Base-by-base conservation (phyloP, 2,113 vertebrate genomes). In the Rhinichthys klamathensis region DNA sequence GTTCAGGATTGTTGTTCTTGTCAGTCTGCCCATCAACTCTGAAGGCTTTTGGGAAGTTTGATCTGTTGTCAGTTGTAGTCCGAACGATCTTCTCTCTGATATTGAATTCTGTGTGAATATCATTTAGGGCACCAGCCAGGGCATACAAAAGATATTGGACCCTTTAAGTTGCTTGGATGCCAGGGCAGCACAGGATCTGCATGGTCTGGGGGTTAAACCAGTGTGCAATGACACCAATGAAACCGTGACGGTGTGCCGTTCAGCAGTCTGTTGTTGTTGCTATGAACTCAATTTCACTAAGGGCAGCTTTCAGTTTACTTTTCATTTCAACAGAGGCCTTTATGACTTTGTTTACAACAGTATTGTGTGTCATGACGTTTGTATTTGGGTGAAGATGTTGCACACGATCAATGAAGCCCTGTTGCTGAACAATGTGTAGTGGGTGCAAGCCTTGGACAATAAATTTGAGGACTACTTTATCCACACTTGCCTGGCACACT, bases 241-340 rank as follows among this genome's bases (percentile, higher is more conserved):
- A 90, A 56, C 86, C 16, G 3, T 30, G 6, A n/a, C 61, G 12
- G 15, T 58, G 41, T 79, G 86, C 74, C 8, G 70, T 84, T 86
- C 89, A 90, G 78, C 89, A 88, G 61, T 90, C 88, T 23, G 86
- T 90, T 32, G 79, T 87, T 21, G 89, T 90, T 13, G 86, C 83
- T 18, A 86, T 81, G 77, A 61, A 85, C 67, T 86, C 74, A 49
- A 75, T 82, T 41, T 86, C 82, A 84, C 67, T 56, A 8, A 41
- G 38, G 38, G 70, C 70, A 84, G 82, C 70, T 75, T 75, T 75
- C 35, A 84, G 70, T 61, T 84, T 84, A 75, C n/a, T 75, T 84
- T 84, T 84, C 54, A 75, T 84, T 75, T 84, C 38, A 84, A 75
- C 72, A 49, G 56, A 84, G 44, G 58, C 58, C 73, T 84, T 46